A percentile compares a stretch with the other conserved stretches of the same genome.
Conservation (phyloP, 2,888 invertebrate species). For the Cephus nigrinus region DNA sequence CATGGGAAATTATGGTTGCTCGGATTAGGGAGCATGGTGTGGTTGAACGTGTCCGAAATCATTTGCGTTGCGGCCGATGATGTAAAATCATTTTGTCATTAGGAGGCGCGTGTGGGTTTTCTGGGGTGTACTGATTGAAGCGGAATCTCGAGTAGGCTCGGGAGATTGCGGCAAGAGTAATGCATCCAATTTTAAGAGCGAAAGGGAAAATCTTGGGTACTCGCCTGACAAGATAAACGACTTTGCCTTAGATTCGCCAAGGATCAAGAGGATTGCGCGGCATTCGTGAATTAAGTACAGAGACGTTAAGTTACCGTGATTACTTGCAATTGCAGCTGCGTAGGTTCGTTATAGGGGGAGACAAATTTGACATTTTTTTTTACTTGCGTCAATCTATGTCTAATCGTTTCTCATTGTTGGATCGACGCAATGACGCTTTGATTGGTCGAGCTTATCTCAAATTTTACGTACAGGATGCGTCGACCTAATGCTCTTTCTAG, state of each 20-base stretch:
- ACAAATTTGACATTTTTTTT: too few species aligned
- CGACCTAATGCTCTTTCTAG: not conserved
- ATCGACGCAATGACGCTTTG: not conserved
- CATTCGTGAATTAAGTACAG: not conserved
- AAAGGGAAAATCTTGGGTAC: conserved; percentile 1
- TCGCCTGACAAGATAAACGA: conserved; percentile 14
- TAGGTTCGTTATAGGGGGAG: not conserved
- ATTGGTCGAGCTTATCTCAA: not conserved
- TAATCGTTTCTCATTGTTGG: too few species aligned
- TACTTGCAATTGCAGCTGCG: not conserved
- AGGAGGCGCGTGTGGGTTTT: conserved; percentile 11
- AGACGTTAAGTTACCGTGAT: not conserved
- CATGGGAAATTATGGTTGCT: not conserved
- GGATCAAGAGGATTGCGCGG: not conserved
- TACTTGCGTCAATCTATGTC: too few species aligned
- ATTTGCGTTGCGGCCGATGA: not conserved
- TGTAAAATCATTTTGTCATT: conserved; percentile 29
- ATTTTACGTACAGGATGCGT: not conserved
- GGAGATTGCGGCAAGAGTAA: conserved; percentile 10
- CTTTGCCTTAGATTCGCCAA: not conserved
- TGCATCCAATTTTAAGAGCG: conserved; percentile 13
- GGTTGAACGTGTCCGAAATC: not conserved
- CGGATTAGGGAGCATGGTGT: not conserved
- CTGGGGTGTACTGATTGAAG: conserved; percentile 9
- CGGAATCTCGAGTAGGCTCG: conserved; percentile 20